Conservation (phyloP, 2,113 vertebrate species). For the Triplophysa tibetana region DNA sequence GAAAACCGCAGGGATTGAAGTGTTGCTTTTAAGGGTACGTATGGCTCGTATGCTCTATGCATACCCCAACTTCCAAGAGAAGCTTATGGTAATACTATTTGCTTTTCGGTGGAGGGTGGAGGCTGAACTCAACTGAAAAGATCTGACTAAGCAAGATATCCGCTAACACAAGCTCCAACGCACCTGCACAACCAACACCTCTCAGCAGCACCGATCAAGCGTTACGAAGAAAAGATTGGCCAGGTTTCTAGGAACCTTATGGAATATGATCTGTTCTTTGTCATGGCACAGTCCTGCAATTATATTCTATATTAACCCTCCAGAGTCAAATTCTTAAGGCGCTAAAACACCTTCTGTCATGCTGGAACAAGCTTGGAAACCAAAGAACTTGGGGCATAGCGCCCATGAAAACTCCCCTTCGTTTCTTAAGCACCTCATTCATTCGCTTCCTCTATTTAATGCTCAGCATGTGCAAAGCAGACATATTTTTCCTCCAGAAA, state of each 20-base stretch:
- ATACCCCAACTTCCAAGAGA: neutral
- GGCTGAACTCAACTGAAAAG: conserved; percentile 16
- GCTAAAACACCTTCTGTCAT: neutral
- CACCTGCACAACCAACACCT: conserved; percentile 43
- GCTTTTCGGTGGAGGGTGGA: conserved; percentile 19
- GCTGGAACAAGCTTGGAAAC: neutral
- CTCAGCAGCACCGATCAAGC: conserved; percentile 34
- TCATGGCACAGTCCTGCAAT: conserved; percentile 8
- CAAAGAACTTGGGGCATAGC: neutral
- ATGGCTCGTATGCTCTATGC: conserved; percentile 7
- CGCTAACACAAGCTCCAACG: conserved; percentile 25
- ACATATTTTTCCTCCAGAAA: conserved; percentile 55
- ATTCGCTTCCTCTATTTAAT: conserved; percentile 6
- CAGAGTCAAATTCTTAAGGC: neutral
- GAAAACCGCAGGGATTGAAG: conserved; percentile 43
- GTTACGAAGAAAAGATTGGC: conserved; percentile 37
- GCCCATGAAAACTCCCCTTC: neutral
- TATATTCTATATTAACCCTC: conserved; percentile 30
- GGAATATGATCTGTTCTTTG: conserved; percentile 31
- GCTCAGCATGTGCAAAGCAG: conserved; percentile 25
- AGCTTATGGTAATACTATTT: conserved; percentile 20
- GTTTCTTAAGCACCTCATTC: neutral
- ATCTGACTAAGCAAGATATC: conserved; percentile 50
- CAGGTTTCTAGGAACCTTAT: conserved; percentile 27
- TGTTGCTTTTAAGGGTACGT: conserved; percentile 25